Evolutionary conservation across 2,797 vertebrate genomes (phyloP), one percentile per base, ranked within the genome.

Genomic region (Peromyscus nudipes): DNA sequence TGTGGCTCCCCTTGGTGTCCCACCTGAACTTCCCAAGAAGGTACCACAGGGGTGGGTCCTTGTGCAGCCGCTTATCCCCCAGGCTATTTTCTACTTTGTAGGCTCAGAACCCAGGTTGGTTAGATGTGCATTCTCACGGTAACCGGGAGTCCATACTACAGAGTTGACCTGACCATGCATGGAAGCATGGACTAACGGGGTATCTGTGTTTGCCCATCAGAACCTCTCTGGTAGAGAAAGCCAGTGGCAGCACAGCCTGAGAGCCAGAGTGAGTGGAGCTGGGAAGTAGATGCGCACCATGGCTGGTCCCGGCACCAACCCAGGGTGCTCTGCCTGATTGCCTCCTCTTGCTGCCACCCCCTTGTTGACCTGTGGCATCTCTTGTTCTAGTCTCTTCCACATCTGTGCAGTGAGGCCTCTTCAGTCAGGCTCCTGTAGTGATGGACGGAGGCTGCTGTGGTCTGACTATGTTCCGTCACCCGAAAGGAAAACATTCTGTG

Each of bases 121-220:
- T 46, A 87, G 90, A 79, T 0, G 19, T n/a, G 60, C 5, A n/a
- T 21, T 62, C 89, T 49, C 21, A 8, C 46, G 17, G 5, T 43
- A 43, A 1, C 31, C 11, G 0, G 9, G 23, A 7, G 4, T 60
- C 27, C 52, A 52, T 2, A 17, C 21, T 17, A 2, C 1, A 0
- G 52, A n/a, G n/a, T 65, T 81, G 43, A 67, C 10, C 93, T 49
- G 67, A 85, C 46, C 43, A 2, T 29, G 29, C 86, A 16, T 0
- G 0, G 77, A 27, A 91, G 62, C 4, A 5, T 4, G 1, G 7
- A 65, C 86, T 25, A 9, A 7, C 17, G 0, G 21, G 27, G 1
- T 71, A 79, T 31, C 79, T 4, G 4, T 0, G 12, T 5, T 76
- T 37, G 10, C 75, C 9, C 34, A 14, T 17, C 9, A 25, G 73